A percentile compares a stretch with the other conserved stretches of the same genome.
These are phyloP conservation scores for Numida meleagris DNA, from an alignment of 2,113 vertebrate species.

Conservation along the genomic window DNA sequence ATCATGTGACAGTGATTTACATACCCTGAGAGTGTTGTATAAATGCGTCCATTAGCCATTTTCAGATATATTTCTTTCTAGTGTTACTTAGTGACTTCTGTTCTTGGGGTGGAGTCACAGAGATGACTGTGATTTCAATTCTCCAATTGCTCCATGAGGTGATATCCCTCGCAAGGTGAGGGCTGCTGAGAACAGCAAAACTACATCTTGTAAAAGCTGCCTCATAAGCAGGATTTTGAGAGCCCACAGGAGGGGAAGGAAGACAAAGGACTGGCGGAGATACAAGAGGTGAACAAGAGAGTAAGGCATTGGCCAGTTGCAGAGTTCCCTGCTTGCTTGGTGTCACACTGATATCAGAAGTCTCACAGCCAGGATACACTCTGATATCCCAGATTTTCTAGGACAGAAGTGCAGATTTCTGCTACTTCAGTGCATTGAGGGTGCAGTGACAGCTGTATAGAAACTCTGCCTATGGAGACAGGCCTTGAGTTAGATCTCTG, in stretches of 20 bases:
- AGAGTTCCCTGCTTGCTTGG: neutral
- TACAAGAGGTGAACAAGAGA: fast-evolving
- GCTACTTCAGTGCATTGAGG: neutral
- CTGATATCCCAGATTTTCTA: neutral
- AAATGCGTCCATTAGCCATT: neutral
- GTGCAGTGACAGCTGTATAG: neutral
- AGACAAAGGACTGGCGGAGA: neutral
- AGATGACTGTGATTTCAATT: neutral
- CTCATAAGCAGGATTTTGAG: neutral
- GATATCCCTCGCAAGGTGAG: neutral
- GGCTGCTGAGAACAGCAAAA: neutral
- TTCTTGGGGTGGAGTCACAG: neutral
- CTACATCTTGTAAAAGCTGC: neutral
- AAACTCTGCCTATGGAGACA: neutral
- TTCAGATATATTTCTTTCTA: neutral
- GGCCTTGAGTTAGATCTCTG: neutral
- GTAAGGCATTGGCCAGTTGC: neutral
- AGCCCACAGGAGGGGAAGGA: neutral
- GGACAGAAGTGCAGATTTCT: neutral
- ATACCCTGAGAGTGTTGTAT: neutral
- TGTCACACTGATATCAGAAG: neutral
- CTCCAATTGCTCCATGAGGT: neutral
- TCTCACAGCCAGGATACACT: neutral
- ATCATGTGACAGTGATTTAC: neutral
- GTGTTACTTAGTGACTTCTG: neutral